phyloP scores from a whole-genome alignment of 2,113 vertebrate genomes.

The Corythaixoides concolor region DNA sequence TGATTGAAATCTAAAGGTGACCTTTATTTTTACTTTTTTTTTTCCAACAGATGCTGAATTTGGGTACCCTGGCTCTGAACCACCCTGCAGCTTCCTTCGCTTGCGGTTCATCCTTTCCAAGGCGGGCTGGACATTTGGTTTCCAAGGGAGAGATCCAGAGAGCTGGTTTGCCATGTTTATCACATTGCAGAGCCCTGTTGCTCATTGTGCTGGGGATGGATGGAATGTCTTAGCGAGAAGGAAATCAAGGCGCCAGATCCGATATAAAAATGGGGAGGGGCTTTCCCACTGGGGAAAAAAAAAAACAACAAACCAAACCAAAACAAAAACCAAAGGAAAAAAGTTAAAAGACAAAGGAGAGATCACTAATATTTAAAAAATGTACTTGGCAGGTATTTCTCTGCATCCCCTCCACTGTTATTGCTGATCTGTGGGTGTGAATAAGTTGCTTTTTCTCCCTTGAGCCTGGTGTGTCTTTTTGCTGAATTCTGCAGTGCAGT shows the following conservation, averaged over 20 bases:
- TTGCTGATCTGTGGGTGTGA: neutral
- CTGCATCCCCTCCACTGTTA: neutral
- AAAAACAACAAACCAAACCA: too few species aligned
- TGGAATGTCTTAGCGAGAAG: neutral
- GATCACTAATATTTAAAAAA: neutral
- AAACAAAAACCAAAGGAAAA: too few species aligned
- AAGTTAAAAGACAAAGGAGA: neutral
- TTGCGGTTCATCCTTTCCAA: neutral
- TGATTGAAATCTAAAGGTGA: slow-evolving; percentile 22
- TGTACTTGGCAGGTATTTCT: neutral
- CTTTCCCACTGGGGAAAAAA: neutral
- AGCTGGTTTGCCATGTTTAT: neutral
- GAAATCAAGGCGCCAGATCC: neutral
- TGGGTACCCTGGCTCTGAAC: neutral
- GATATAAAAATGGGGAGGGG: neutral
- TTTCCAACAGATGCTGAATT: neutral
- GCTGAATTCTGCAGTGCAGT: slow-evolving; percentile 1
- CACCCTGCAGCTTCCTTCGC: neutral
- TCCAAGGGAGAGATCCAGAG: neutral
- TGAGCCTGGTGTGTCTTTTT: neutral
- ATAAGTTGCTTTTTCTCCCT: neutral
- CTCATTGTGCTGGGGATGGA: neutral
- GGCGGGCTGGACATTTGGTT: neutral
- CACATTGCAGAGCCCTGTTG: neutral
- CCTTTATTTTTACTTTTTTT: slow-evolving; percentile 1